phyloP scores from a whole-genome alignment of 2,113 vertebrate genomes.

The Cygnus atratus region DNA sequence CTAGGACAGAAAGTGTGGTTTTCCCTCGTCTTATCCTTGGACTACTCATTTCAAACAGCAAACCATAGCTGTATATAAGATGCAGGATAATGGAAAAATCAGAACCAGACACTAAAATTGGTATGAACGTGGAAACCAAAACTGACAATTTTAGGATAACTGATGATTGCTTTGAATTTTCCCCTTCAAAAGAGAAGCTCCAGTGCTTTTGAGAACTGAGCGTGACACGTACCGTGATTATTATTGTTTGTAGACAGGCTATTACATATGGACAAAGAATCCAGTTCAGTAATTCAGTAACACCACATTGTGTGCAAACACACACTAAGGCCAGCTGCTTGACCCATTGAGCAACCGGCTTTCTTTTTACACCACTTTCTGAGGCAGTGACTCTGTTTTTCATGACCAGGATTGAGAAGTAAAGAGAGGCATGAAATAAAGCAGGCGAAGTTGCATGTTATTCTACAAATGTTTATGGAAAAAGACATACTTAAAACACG shows the following conservation, averaged over 20 bases:
- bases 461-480: neutral
- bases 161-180: slow-evolving; percentile 5
- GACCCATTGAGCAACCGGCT: neutral
- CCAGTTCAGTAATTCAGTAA: neutral
- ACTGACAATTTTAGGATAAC: slow-evolving; percentile 12
- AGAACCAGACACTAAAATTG: slow-evolving; percentile 28
- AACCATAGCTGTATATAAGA: neutral
- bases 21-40: slow-evolving; percentile 26
- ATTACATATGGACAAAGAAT: neutral
- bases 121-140: slow-evolving; percentile 9
- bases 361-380: neutral
- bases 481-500: neutral
- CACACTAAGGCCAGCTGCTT: neutral
- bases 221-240: neutral
- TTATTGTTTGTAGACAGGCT: neutral
- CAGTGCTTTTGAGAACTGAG: neutral
- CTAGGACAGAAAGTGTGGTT: slow-evolving; percentile 34
- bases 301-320: neutral
- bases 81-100: neutral
- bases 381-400: neutral
- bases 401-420: neutral
- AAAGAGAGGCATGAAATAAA: neutral
- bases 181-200: neutral
- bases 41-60: neutral
- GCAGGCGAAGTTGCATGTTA: neutral